Base-by-base conservation (phyloP, 2,113 vertebrate genomes). In the mouse (Mus musculus) region DNA sequence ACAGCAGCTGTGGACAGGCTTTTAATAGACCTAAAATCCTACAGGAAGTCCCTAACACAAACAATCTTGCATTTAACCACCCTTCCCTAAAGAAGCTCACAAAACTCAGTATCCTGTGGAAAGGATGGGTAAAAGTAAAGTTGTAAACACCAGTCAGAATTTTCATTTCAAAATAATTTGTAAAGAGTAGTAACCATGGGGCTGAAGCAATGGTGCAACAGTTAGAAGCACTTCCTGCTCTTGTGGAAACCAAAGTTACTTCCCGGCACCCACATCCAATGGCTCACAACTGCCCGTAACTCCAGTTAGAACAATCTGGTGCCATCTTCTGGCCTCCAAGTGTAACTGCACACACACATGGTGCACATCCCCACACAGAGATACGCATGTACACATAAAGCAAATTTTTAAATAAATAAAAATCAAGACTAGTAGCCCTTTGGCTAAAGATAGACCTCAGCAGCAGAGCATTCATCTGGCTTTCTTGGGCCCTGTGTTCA, bases 101-200 rank as follows among this genome's bases (percentile, higher is more conserved):
- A 61, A 84, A 84, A 54, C 30, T 24, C 1, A 0, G 33, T 8
- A 82, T 7, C 76, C 33, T 86, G 26, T 67, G 39, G 52, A 42
- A 33, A 84, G 7, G 30, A 33, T 7, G 7, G 73, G 76, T 5
- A 36, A 77, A 46, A 22, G 7, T 30, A 14, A 10, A n/a, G 20
- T 30, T 56, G 46, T 4, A 56, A 72, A 77, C 19, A 52, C 36
- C 26, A 6, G 17, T 42, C 42, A 59, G 36, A 63, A 30, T 49
- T 90, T 91, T 93, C 56, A 46, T n/a, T 89, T 61, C 82, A 73
- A 94, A 92, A 11, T 36, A 76, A 69, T 42, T 67, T n/a, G 75
- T 22, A n/a, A 75, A 28, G 24, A 90, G 39, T 20, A 36, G 52
- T 33, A 17, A 84, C 7, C 13, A 42, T 63, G n/a, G 59, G 36